Conservation (phyloP, 2,797 vertebrate genomes). For the Argyrosomus regius region DNA sequence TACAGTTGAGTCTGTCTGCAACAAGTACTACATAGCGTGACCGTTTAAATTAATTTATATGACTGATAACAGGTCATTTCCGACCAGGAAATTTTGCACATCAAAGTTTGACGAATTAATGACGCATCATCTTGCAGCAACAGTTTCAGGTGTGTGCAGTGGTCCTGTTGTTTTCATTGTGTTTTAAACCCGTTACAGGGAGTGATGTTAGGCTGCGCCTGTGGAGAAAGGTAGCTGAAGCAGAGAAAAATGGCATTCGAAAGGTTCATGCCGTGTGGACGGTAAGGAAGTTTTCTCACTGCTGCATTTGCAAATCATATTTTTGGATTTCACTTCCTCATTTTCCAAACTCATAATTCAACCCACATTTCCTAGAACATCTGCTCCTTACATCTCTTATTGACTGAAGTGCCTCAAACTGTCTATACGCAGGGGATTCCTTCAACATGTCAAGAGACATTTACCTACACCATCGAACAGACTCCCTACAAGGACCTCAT, state of each 20-base stretch:
- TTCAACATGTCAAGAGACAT: slow-evolving; percentile 57
- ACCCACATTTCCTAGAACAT: neutral
- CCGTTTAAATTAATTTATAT: neutral
- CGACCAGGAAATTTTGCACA: too few relatives aligned
- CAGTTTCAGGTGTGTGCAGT: neutral
- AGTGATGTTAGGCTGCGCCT: slow-evolving; percentile 41
- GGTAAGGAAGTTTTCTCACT: slow-evolving; percentile 51
- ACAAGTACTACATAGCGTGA: too few relatives aligned
- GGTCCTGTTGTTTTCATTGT: neutral
- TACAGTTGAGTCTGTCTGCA: too few relatives aligned
- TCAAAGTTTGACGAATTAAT: too few relatives aligned
- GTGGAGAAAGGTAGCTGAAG: slow-evolving; percentile 72
- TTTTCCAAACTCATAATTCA: neutral
- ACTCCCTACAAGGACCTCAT: neutral
- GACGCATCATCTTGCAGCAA: too few relatives aligned
- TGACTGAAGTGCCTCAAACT: slow-evolving; percentile 5
- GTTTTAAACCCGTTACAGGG: slow-evolving; percentile 47
- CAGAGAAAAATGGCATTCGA: slow-evolving; percentile 30
- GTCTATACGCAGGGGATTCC: slow-evolving; percentile 63
- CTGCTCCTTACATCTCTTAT: neutral
- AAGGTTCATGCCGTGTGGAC: slow-evolving; percentile 72
- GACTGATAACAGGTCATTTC: too few relatives aligned
- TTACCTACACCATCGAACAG: slow-evolving; percentile 44
- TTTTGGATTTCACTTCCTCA: neutral
- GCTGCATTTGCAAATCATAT: neutral